Percentiles rank a stretch among this genome's conserved stretches.
Conservation (phyloP, 2,888 invertebrate genomes). For the Ganaspis brasiliensis region DNA sequence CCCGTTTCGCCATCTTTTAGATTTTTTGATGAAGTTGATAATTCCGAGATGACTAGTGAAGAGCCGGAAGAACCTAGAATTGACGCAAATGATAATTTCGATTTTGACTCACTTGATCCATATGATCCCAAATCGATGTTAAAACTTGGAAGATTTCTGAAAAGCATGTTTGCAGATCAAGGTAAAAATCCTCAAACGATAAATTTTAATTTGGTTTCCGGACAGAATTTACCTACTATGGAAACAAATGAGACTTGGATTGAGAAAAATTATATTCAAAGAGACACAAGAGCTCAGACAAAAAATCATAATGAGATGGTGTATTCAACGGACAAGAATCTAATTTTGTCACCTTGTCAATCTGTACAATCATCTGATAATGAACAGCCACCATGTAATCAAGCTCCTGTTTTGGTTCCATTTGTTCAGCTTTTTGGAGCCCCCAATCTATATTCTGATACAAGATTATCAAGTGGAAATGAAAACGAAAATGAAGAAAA, state of each 20-base stretch:
- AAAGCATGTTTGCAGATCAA: neutral
- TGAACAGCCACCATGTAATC: neutral
- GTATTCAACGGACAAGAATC: neutral
- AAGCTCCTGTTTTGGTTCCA: neutral
- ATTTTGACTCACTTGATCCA: neutral
- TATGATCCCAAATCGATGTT: conserved; percentile 24
- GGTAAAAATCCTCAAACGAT: neutral
- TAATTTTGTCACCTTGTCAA: too few relatives aligned
- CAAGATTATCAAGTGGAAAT: too few relatives aligned
- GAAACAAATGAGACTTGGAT: neutral
- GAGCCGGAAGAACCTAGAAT: neutral
- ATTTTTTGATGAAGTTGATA: neutral
- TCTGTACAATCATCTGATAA: neutral
- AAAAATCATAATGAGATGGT: neutral
- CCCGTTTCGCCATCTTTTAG: neutral
- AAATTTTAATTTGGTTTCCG: conserved; percentile 12
- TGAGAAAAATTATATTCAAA: neutral
- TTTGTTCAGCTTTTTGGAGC: neutral
- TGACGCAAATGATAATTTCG: neutral
- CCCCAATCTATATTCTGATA: neutral
- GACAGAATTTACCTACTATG: neutral
- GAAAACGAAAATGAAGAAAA: neutral
- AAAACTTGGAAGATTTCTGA: conserved; percentile 11
- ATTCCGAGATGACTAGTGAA: too few relatives aligned
- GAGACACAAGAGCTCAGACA: neutral